phyloP scores from a whole-genome alignment of 1,140 invertebrate species.

The Halesus radiatus region DNA sequence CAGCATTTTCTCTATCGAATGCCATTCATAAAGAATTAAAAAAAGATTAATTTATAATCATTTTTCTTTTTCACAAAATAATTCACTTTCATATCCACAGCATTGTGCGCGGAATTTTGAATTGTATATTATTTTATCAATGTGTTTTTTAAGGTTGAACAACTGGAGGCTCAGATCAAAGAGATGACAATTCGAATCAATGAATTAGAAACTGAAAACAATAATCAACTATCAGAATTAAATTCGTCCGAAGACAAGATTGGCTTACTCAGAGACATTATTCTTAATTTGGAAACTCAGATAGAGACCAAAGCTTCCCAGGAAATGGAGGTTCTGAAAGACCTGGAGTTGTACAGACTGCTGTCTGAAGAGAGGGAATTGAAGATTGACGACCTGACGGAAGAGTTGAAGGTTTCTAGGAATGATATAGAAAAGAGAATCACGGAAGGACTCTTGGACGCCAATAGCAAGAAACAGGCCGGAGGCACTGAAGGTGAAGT shows the following conservation, averaged over 20 bases:
- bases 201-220: slow-evolving; percentile 73
- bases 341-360: slow-evolving; percentile 63
- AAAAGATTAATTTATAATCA: no score
- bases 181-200: slow-evolving; percentile 75
- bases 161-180: slow-evolving; percentile 77
- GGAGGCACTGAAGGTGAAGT: slow-evolving; percentile 34
- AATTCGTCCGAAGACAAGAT: slow-evolving; percentile 82
- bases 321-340: slow-evolving; percentile 64
- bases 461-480: slow-evolving; percentile 10
- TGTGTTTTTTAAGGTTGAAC: slow-evolving; percentile 72
- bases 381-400: slow-evolving; percentile 63
- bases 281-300: slow-evolving; percentile 80
- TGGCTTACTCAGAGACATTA: slow-evolving; percentile 79
- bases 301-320: slow-evolving; percentile 74
- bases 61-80: no score
- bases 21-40: no score
- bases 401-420: slow-evolving; percentile 63
- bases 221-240: slow-evolving; percentile 75
- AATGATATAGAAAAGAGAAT: slow-evolving; percentile 61
- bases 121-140: neutral
- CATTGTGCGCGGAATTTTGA: no score
- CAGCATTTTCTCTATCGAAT: no score
- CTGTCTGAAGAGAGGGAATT: slow-evolving; percentile 66
- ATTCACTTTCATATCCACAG: no score
- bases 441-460: slow-evolving; percentile 59